These are phyloP conservation scores for Pseudochaenichthys georgianus DNA, from an alignment of 2,797 vertebrate species.

Conservation along the genomic window DNA sequence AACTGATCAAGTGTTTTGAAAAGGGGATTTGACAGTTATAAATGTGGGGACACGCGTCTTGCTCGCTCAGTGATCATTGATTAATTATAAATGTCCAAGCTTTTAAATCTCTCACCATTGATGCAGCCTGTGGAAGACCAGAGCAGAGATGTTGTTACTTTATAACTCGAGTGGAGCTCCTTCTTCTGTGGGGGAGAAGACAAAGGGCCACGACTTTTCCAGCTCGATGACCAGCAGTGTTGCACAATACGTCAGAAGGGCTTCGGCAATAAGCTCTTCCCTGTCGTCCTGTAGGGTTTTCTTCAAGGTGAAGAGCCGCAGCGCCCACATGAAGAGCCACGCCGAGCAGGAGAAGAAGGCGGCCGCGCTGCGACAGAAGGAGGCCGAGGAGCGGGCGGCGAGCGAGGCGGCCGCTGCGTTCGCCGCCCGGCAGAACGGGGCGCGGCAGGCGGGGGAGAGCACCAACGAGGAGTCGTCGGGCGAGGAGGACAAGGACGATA, in stretches of 20 bases:
- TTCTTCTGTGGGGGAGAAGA: background rate
- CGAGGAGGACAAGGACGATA: slow-evolving; percentile 78
- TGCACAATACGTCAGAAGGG: background rate
- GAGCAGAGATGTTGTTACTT: background rate
- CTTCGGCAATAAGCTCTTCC: background rate
- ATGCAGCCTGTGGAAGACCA: background rate
- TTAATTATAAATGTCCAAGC: background rate
- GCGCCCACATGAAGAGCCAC: slow-evolving; percentile 99
- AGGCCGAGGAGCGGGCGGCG: slow-evolving; percentile 86
- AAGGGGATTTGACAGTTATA: background rate
- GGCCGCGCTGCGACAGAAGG: slow-evolving; percentile 88
- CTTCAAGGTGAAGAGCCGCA: slow-evolving; percentile 98
- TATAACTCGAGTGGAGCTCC: background rate
- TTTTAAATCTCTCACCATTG: background rate
- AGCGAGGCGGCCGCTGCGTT: slow-evolving; percentile 74
- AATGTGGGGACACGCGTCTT: background rate
- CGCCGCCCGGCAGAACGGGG: slow-evolving; percentile 81
- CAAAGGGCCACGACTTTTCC: background rate
- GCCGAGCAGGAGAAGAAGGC: slow-evolving; percentile 99
- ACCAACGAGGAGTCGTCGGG: slow-evolving; percentile 83
- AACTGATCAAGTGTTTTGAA: background rate
- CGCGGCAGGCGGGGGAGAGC: slow-evolving; percentile 80
- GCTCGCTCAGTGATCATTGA: background rate
- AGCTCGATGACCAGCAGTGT: no score
- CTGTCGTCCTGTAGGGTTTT: slow-evolving; percentile 86